Percentiles rank a stretch among this genome's conserved stretches.
phyloP scores from a whole-genome alignment of 2,113 vertebrate genomes.

The Lepisosteus osseus region DNA sequence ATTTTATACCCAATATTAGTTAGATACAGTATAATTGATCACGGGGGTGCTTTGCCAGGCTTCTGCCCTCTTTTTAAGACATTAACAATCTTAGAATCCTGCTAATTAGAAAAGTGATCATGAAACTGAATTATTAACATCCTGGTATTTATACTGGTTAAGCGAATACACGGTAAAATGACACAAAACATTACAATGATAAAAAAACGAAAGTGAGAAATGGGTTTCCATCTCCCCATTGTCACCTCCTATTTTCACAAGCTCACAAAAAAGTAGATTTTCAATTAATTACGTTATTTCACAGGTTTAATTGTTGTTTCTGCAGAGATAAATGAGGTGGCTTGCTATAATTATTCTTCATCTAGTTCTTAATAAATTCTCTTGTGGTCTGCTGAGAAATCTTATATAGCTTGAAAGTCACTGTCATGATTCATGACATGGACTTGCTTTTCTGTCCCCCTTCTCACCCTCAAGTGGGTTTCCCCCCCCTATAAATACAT shows the following conservation, averaged over 20 bases:
- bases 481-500: background rate
- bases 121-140: background rate
- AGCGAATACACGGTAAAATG: background rate
- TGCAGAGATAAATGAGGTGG: conserved; percentile 75
- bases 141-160: background rate
- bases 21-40: too few relatives aligned
- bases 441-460: background rate
- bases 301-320: conserved; percentile 72
- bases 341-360: conserved; percentile 70
- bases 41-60: too few relatives aligned
- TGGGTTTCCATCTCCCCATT: background rate
- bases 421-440: conserved; percentile 44
- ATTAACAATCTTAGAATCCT: too few relatives aligned
- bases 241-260: background rate
- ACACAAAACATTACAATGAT: background rate
- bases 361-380: conserved; percentile 62
- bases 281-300: conserved; percentile 60
- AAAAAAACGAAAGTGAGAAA: background rate
- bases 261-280: background rate
- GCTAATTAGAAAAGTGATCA: too few relatives aligned
- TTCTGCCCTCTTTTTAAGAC: too few relatives aligned
- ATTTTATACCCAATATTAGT: too few relatives aligned
- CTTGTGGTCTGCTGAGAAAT: conserved; percentile 55
- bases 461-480: too few relatives aligned
- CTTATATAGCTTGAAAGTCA: conserved; percentile 62